These are phyloP conservation scores for Acyrthosiphon pisum DNA, from an alignment of 1,140 invertebrate genomes.

Conservation along the genomic window DNA sequence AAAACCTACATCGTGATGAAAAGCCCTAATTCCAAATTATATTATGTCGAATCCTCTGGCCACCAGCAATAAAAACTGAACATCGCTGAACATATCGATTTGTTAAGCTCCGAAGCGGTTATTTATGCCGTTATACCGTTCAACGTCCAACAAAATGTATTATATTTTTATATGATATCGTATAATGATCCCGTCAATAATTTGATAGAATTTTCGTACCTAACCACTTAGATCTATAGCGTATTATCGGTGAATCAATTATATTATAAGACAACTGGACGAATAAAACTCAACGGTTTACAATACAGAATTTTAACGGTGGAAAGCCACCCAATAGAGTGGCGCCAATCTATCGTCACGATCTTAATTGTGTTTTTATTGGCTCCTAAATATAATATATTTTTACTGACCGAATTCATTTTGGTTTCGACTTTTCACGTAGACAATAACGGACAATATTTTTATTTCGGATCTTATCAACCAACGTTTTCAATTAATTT, in stretches of 20 bases:
- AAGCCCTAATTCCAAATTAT: not conserved
- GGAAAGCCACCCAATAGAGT: not conserved
- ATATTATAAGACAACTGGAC: not conserved
- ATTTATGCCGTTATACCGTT: not conserved
- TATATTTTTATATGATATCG: not conserved
- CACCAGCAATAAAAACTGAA: not conserved
- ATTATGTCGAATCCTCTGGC: not conserved
- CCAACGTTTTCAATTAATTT: slow-evolving; percentile 11
- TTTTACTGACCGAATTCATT: not conserved
- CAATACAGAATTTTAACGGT: not conserved
- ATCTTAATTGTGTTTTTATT: slow-evolving; percentile 35
- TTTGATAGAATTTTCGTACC: not conserved
- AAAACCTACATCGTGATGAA: not conserved
- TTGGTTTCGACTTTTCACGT: not conserved
- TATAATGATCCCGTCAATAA: not conserved
- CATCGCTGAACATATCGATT: not conserved
- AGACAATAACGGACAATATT: not conserved
- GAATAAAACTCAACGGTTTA: not conserved
- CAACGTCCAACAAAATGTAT: not conserved
- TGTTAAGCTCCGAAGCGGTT: not conserved
- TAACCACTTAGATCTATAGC: not conserved
- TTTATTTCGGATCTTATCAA: not conserved
- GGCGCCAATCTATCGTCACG: not conserved
- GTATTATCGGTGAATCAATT: not conserved
- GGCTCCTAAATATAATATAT: slow-evolving; percentile 1